phyloP scores from a whole-genome alignment of 37 sponge, comb jelly and placozoan genomes.

The Tethya wilhelma region DNA sequence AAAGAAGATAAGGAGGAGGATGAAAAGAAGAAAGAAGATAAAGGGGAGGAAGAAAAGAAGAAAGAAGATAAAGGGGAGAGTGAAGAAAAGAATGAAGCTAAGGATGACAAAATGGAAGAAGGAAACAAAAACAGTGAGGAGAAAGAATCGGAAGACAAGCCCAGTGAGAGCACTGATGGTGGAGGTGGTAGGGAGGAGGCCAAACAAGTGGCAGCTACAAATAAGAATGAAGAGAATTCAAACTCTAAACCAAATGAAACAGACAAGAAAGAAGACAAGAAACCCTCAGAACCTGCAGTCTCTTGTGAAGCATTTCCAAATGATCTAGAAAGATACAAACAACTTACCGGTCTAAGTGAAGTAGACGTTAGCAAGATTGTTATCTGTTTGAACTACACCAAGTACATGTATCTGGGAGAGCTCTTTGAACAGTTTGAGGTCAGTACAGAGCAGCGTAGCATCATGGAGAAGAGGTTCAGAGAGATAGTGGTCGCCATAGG shows the following conservation, averaged over 20 bases:
- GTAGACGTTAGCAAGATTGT: constrained; percentile 51
- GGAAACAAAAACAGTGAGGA: background rate
- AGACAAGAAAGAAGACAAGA: background rate
- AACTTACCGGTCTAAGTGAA: constrained; percentile 4
- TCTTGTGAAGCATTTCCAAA: constrained; percentile 37
- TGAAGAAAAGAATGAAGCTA: background rate
- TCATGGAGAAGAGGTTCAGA: constrained; percentile 56
- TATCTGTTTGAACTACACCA: constrained; percentile 65
- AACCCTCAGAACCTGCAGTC: background rate
- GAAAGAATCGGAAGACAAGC: background rate
- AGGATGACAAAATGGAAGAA: background rate
- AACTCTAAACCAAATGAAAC: background rate
- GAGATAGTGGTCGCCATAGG: constrained; percentile 63
- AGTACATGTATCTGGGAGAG: constrained; percentile 60
- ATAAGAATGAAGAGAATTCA: background rate
- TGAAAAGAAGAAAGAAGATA: background rate
- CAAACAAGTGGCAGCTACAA: background rate
- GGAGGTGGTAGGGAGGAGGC: background rate
- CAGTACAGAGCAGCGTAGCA: constrained; percentile 20
- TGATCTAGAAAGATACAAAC: constrained; percentile 20
- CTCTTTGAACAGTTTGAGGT: constrained; percentile 20
- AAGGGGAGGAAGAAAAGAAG: background rate
- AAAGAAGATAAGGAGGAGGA: background rate
- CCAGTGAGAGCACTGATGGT: background rate
- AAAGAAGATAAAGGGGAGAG: background rate